Evolutionary conservation across 2,888 invertebrate species (phyloP), one percentile per base, ranked within the genome.

Genomic region (Plagiodera versicolora): DNA sequence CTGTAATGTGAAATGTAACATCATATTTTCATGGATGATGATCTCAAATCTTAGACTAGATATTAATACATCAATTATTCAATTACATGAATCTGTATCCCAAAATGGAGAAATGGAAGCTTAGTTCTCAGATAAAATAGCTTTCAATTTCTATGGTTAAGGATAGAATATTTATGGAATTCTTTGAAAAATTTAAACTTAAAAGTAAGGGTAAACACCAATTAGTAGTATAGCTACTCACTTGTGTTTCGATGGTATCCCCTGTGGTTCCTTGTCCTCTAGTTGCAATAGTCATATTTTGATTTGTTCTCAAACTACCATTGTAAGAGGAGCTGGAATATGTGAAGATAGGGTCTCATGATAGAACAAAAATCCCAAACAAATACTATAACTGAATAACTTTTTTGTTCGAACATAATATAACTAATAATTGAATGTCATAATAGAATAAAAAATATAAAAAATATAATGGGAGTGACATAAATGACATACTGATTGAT

Each of bases 201-300:
- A n/a, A n/a, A n/a, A n/a, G n/a, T n/a, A 24, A 24, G 6, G 3
- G 24, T 5, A 24, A 24, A 24, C 6, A 24, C 24, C 6, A 3
- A 24, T 5, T 5, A 6, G 4, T 24, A 24, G 3, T 6, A 24
- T 24, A 32, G 32, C 2, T 44, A 58, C 64, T 70, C 73, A 79
- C 80, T 75, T 79, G 79, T 65, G 72, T 71, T 67, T 85, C 86
- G 66, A 84, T 82, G 74, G 83, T 83, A 74, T 86, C 85, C 73
- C 84, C 82, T 68, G 83, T 81, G 68, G 84, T 81, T 74, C 84
- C 84, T 79, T 86, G 85, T 77, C 85, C 85, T 80, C 85, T 83
- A 60, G 85, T 85, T 77, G 84, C 84, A 78, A 86, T 86, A 76
- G 86, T 86, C 86, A 86, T 86, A 77, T 79, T 82, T 78, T 68